phyloP scores from a whole-genome alignment of 2,797 vertebrate genomes.

The Crenuchus spilurus region DNA sequence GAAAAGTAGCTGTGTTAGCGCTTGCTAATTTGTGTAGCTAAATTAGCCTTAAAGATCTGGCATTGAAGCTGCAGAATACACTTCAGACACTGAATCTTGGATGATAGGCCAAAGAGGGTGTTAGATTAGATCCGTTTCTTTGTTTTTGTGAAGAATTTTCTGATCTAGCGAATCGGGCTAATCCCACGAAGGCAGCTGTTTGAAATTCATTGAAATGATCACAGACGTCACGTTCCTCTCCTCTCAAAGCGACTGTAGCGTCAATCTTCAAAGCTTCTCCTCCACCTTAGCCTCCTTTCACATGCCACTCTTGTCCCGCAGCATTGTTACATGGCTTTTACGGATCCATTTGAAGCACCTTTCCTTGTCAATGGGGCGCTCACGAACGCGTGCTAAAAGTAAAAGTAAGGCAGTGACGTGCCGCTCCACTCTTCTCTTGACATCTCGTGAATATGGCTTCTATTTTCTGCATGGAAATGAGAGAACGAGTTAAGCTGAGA shows the following conservation, averaged over 20 bases:
- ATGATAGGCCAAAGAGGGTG: too few relatives aligned
- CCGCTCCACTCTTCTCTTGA: not conserved
- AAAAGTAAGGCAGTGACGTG: not conserved
- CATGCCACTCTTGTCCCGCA: not conserved
- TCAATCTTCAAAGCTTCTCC: not conserved
- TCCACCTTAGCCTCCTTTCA: not conserved
- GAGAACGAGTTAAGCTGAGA: conserved; percentile 47
- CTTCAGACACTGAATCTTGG: too few relatives aligned
- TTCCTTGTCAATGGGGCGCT: not conserved
- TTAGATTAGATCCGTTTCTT: too few relatives aligned
- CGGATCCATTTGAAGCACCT: not conserved
- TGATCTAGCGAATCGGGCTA: too few relatives aligned
- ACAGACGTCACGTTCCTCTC: not conserved
- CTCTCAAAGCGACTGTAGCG: not conserved
- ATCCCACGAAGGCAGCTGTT: not conserved
- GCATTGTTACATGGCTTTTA: not conserved
- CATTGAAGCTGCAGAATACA: too few relatives aligned
- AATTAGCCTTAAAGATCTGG: too few relatives aligned
- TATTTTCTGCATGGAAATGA: conserved; percentile 16
- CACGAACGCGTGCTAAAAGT: not conserved
- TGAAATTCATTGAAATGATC: not conserved
- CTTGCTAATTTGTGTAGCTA: too few relatives aligned
- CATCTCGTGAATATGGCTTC: conserved; percentile 31
- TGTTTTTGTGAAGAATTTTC: too few relatives aligned
- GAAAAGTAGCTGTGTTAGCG: too few relatives aligned